A percentile compares a stretch with the other conserved stretches of the same genome.
Evolutionary conservation across 2,888 invertebrate species (phyloP).

Genomic region (Aleiodes alternator): DNA sequence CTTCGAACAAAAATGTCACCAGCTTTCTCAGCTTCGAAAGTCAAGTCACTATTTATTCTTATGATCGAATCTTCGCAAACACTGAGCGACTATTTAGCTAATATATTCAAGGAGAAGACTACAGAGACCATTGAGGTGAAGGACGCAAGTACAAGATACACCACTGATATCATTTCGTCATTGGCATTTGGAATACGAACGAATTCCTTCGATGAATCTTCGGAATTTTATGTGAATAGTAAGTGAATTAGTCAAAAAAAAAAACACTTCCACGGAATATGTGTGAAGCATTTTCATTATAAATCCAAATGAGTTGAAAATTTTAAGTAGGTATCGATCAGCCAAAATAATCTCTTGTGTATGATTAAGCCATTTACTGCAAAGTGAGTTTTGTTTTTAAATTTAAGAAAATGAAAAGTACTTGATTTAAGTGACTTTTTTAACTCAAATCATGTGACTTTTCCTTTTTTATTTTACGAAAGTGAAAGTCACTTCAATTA

Average conservation of each 20-base stretch:
- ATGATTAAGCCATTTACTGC: no score
- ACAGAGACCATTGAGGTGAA: constrained; percentile 51
- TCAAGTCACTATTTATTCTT: constrained; percentile 76
- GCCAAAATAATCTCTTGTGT: no score
- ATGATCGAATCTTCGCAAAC: constrained; percentile 71
- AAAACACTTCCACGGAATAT: constrained; percentile 41
- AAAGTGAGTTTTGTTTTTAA: no score
- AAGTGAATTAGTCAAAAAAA: constrained; percentile 55
- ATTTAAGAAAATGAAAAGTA: no score
- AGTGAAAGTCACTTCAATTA: no score
- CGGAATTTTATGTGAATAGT: constrained; percentile 63
- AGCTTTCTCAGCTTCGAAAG: constrained; percentile 77
- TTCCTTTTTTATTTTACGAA: no score
- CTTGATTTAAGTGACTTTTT: no score
- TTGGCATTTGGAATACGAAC: constrained; percentile 65
- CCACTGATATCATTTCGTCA: constrained; percentile 65
- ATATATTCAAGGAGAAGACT: constrained; percentile 38
- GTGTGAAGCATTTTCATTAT: no score
- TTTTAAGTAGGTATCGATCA: no score
- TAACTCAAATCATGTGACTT: no score
- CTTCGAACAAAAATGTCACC: constrained; percentile 76
- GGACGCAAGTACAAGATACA: constrained; percentile 57
- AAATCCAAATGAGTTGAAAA: no score
- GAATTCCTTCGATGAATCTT: constrained; percentile 61
- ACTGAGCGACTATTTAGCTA: constrained; percentile 56